phyloP scores from a whole-genome alignment of 2,113 vertebrate genomes.

The Urocolius indicus region DNA sequence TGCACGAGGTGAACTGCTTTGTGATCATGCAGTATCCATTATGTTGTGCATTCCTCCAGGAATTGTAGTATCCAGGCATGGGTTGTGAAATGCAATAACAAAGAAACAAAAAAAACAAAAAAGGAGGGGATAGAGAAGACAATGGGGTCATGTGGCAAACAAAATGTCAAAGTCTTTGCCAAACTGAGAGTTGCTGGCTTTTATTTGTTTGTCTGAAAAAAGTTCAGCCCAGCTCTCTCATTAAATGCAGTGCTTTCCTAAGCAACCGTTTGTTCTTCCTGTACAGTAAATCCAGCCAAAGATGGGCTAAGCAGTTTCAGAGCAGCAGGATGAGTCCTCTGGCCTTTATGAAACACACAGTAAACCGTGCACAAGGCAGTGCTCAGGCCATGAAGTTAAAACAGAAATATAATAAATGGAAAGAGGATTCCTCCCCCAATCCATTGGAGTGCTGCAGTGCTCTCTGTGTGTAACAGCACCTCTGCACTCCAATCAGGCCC shows the following conservation, averaged over 20 bases:
- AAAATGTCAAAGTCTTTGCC: neutral
- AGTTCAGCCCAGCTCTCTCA: neutral
- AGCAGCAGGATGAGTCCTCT: constrained; percentile 36
- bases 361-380: neutral
- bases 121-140: neutral
- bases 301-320: constrained; percentile 6
- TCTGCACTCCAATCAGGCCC: neutral
- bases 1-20: neutral
- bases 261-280: constrained; percentile 17
- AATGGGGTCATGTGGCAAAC: neutral
- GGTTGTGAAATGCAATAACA: neutral
- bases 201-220: constrained; percentile 37
- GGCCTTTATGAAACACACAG: constrained; percentile 45
- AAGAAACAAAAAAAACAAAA: neutral
- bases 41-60: constrained; percentile 12
- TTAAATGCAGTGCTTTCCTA: neutral
- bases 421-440: neutral
- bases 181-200: constrained; percentile 4
- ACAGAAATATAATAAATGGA: neutral
- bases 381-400: neutral
- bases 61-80: neutral
- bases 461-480: neutral
- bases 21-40: neutral
- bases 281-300: neutral
- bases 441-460: neutral